Base-by-base conservation (phyloP, 2,888 invertebrate species). In the Microchrysa polita region DNA sequence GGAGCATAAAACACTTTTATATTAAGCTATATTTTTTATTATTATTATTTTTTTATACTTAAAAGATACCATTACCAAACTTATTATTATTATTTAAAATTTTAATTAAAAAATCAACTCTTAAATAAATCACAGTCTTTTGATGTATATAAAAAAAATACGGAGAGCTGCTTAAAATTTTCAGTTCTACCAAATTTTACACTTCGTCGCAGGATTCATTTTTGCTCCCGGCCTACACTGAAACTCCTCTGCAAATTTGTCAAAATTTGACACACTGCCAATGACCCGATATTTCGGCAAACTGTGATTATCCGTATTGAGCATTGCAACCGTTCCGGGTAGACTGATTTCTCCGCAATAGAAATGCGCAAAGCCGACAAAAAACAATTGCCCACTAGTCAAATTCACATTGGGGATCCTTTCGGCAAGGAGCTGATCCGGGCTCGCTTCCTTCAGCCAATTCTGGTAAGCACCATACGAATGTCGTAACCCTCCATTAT, bases 191-290 rank as follows among this genome's bases (percentile, higher is more conserved):
- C 92, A 92, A 59, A 92, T 90, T 20, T 88, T 88, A 80, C 92
- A 92, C 82, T 92, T 92, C 72, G 88, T 86, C 27, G 80, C 83
- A 0, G 92, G 92, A 82, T 92, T 93, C 92, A 93, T 92, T 0
- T 88, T 89, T 1, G 89, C 86, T 2, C 76, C 77, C 2, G 27
- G 2, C 2, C 76, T 74, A 72, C 79, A 79, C 20, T 77, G 71
- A 16, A 75, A 79, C 14, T 73, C 76, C 2, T 76, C 73, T 0
- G 77, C 61, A 27, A 79, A 79, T 16, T 78, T 76, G 5, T 77
- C 77, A 34, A 77, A 77, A 57, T 79, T 79, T 9, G 73, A 73
- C 12, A 79, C 63, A 9, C 77, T 75, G 12, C 78, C 78, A 60
- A 76, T 76, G 1, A 78, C 78, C 53, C 79, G 74, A 72, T 77